Conservation (phyloP, 2,888 invertebrate species). For the Rotaria magnacalcarata region DNA sequence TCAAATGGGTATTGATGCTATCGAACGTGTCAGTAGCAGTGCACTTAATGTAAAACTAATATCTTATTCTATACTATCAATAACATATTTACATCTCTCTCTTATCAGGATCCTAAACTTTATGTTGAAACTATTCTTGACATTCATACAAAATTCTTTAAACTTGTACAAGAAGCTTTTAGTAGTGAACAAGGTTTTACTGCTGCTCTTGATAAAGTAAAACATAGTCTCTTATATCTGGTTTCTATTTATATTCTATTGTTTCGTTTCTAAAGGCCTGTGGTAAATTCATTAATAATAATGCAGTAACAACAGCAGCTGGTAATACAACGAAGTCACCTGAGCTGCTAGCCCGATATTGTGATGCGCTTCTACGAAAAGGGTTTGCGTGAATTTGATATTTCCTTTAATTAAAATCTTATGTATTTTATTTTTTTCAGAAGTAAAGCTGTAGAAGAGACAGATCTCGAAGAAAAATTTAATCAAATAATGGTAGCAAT, state of each 20-base stretch:
- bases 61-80: neutral
- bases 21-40: slow-evolving; percentile 85
- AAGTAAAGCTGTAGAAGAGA: slow-evolving; percentile 96
- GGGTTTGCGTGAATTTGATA: neutral
- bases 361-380: slow-evolving; percentile 91
- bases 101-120: slow-evolving; percentile 80
- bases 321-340: slow-evolving; percentile 78
- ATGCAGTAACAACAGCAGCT: slow-evolving; percentile 84
- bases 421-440: slow-evolving; percentile 56
- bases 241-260: neutral
- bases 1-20: slow-evolving; percentile 71
- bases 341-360: slow-evolving; percentile 92
- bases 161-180: slow-evolving; percentile 85
- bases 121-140: slow-evolving; percentile 93
- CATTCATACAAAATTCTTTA: slow-evolving; percentile 94
- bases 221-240: rapidly evolving
- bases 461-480: slow-evolving; percentile 90
- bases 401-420: neutral
- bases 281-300: slow-evolving; percentile 92
- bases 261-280: slow-evolving; percentile 67
- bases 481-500: slow-evolving; percentile 78
- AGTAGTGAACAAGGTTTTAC: slow-evolving; percentile 95
- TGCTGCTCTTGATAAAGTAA: slow-evolving; percentile 79
- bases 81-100: neutral
- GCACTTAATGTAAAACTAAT: slow-evolving; percentile 72